Percentiles rank a stretch among this genome's conserved stretches.
phyloP scores from a whole-genome alignment of 2,888 invertebrate species.

The Drosophila mimetica region DNA sequence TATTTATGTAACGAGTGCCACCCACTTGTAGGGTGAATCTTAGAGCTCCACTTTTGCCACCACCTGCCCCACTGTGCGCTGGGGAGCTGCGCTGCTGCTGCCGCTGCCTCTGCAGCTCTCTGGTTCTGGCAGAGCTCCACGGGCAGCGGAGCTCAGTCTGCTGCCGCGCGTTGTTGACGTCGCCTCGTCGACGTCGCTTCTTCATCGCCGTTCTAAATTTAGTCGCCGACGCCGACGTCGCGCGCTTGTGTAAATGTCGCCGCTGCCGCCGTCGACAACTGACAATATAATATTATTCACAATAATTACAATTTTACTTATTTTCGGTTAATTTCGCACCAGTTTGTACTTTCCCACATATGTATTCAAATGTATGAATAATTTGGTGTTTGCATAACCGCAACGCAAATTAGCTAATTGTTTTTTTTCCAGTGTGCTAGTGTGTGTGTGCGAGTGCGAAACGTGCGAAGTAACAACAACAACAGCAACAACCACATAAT shows the following conservation, averaged over 20 bases:
- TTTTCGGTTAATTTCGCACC: conserved; percentile 61
- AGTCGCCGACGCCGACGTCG: conserved; percentile 56
- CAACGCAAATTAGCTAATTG: conserved; percentile 33
- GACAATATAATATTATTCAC: conserved; percentile 29
- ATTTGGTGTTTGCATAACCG: conserved; percentile 65
- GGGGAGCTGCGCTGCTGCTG: conserved; percentile 4
- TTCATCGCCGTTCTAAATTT: conserved; percentile 69
- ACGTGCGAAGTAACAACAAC: conserved; percentile 51
- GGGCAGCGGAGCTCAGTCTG: conserved; percentile 49
- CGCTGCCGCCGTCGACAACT: conserved; percentile 35
- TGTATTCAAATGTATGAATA: background rate
- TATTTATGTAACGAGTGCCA: too few relatives aligned
- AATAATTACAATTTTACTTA: conserved; percentile 56
- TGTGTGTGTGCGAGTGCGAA: conserved; percentile 36
- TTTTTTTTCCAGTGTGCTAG: conserved; percentile 12
- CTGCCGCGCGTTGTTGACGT: conserved; percentile 69
- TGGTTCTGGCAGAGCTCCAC: conserved; percentile 24
- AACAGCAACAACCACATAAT: conserved; percentile 17
- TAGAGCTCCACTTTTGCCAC: background rate
- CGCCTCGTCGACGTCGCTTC: conserved; percentile 53
- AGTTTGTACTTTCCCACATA: conserved; percentile 8
- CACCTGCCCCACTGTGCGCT: conserved; percentile 24
- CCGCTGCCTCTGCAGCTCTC: background rate
- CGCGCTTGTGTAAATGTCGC: conserved; percentile 66
- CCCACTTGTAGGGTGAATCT: too few relatives aligned